Conservation (phyloP, 2,113 vertebrate genomes). For the Apaloderma vittatum region DNA sequence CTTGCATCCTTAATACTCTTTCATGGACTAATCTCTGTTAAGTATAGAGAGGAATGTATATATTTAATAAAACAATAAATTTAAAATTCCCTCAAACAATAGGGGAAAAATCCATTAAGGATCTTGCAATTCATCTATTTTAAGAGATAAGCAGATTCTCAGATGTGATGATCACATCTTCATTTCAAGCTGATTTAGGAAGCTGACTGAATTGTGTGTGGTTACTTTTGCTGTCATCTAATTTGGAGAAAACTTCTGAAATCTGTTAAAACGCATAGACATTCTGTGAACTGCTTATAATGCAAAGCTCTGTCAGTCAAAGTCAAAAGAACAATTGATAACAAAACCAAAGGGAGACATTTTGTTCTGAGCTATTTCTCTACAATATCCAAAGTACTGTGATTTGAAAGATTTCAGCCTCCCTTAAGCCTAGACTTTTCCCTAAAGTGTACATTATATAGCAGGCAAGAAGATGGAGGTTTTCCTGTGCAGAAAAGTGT, state of each 20-base stretch:
- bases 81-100: not conserved
- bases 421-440: not conserved
- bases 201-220: not conserved
- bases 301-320: not conserved
- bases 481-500: not conserved
- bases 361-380: not conserved
- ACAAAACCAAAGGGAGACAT: no score
- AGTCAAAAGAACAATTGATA: not conserved
- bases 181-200: not conserved
- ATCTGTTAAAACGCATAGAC: not conserved
- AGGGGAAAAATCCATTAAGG: accelerated
- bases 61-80: not conserved
- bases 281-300: not conserved
- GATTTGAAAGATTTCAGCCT: not conserved
- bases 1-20: not conserved
- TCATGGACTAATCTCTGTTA: not conserved
- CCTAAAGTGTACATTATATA: not conserved
- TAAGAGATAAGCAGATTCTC: not conserved
- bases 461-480: not conserved
- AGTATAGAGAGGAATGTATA: not conserved
- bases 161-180: not conserved
- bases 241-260: not conserved
- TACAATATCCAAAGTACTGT: not conserved
- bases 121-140: not conserved
- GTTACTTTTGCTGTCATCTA: not conserved